Evolutionary conservation across 2,113 vertebrate genomes (phyloP), one percentile per base, ranked within the genome.

Genomic region (Phyllostomus hastatus): DNA sequence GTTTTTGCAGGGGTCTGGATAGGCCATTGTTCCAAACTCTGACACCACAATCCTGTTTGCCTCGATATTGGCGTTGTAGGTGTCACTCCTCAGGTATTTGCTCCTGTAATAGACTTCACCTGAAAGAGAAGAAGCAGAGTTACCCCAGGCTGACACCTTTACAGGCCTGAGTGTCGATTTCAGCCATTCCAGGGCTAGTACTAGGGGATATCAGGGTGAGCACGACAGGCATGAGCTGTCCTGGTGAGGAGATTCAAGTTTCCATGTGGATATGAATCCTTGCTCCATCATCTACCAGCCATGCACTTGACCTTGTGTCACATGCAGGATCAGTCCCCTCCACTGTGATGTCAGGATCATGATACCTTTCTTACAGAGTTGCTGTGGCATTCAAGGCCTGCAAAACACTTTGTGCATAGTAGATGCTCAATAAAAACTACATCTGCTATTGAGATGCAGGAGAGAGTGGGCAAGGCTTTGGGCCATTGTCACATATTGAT

Each of bases 11-110:
- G 99, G 99, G 97, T 99, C 99, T 0, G 99, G 99, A 79, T 99
- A 99, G 90, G 98, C 98, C 99, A 99, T 99, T 1, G 99, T 99
- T 82, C 99, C 99, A 96, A 99, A 99, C 98, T 99, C 99, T 0
- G 99, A 99, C 86, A 99, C 99, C 31, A 99, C 98, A 0, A 99
- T 99, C 91, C 98, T 98, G 96, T 99, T 98, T 19, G 99, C 99
- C 83, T 98, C 97, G 1, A 98, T 95, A 69, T 99, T 99, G 94
- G 97, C 97, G 1, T 98, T 99, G 98, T 99, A 99, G 0, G 99
- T 99, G 4, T 99, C 98, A 1, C 99, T 99, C 83, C 98, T 98
- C 76, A 99, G 99, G 85, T 99, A 99, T 96, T 99, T 99, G 91
- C 99, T 99, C 83, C 99, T 98, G 98, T 99, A 99, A 38, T 98